Evolutionary conservation across 2,113 vertebrate genomes (phyloP).

Genomic region (Phalacrocorax pelagicus): DNA sequence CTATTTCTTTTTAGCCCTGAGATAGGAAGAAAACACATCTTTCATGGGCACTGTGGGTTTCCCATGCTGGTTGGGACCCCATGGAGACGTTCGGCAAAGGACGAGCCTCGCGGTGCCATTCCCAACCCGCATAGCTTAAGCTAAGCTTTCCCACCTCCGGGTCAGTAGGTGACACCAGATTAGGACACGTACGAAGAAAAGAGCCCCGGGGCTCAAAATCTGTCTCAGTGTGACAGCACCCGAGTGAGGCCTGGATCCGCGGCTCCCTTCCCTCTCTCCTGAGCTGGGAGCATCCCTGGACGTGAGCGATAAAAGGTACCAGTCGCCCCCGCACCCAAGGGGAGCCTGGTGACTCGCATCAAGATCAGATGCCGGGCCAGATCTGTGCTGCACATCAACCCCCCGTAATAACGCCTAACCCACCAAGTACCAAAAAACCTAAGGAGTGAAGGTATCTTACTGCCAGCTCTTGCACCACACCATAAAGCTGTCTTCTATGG

Average conservation of each 20-base stretch:
- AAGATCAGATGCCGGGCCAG: background rate
- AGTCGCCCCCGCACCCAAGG: background rate
- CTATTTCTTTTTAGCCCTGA: background rate
- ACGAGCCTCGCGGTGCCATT: rapidly evolving
- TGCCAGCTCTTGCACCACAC: background rate
- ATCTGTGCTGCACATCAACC: background rate
- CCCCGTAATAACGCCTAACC: no score
- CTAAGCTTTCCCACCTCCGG: background rate
- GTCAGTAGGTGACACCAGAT: background rate
- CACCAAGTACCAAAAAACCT: background rate
- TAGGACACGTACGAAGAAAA: background rate
- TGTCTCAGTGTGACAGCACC: background rate
- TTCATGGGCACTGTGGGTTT: background rate
- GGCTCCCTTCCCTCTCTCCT: background rate
- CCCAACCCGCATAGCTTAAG: background rate
- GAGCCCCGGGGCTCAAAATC: background rate
- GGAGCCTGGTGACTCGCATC: background rate
- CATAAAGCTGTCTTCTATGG: background rate
- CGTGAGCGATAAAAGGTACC: rapidly evolving
- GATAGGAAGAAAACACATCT: background rate
- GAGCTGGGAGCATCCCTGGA: background rate
- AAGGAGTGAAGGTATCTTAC: background rate
- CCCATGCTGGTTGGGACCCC: background rate
- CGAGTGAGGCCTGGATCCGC: rapidly evolving
- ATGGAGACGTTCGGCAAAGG: rapidly evolving